phyloP scores from a whole-genome alignment of 2,113 vertebrate species.

The Carassius auratus region DNA sequence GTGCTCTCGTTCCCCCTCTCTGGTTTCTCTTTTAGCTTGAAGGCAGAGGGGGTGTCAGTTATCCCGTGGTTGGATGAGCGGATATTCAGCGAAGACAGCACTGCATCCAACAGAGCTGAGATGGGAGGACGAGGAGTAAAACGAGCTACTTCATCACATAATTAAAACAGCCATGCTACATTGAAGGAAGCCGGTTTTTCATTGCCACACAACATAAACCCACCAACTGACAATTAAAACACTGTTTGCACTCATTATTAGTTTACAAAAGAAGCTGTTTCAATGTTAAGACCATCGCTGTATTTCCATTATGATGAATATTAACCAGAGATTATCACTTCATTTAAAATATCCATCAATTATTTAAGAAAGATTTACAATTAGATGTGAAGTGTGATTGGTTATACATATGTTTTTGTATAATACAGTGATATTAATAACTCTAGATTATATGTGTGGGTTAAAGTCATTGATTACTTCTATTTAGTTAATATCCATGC shows the following conservation, averaged over 20 bases:
- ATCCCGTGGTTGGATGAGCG: conserved; percentile 40
- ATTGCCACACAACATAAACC: neutral
- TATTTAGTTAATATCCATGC: too few species aligned
- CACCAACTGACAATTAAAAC: neutral
- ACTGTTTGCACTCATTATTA: conserved; percentile 11
- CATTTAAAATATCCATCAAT: too few species aligned
- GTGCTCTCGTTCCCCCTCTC: conserved; percentile 19
- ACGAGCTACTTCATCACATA: conserved; percentile 39
- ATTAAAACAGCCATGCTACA: conserved; percentile 26
- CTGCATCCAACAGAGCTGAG: conserved; percentile 22
- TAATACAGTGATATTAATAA: too few species aligned
- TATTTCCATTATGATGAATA: too few species aligned
- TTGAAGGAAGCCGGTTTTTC: conserved; percentile 17
- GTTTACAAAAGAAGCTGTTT: conserved; percentile 11
- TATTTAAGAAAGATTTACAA: too few species aligned
- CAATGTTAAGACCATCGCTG: neutral
- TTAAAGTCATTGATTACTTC: too few species aligned
- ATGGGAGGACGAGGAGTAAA: conserved; percentile 29
- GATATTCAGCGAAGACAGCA: conserved; percentile 45
- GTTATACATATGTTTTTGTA: too few species aligned
- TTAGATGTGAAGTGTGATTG: too few species aligned
- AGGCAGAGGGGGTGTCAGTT: conserved; percentile 51
- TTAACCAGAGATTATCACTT: too few species aligned
- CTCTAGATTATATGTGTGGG: too few species aligned
- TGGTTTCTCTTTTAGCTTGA: conserved; percentile 18